Base-by-base conservation (phyloP, 2,797 vertebrate genomes). In the Pagetopsis macropterus region DNA sequence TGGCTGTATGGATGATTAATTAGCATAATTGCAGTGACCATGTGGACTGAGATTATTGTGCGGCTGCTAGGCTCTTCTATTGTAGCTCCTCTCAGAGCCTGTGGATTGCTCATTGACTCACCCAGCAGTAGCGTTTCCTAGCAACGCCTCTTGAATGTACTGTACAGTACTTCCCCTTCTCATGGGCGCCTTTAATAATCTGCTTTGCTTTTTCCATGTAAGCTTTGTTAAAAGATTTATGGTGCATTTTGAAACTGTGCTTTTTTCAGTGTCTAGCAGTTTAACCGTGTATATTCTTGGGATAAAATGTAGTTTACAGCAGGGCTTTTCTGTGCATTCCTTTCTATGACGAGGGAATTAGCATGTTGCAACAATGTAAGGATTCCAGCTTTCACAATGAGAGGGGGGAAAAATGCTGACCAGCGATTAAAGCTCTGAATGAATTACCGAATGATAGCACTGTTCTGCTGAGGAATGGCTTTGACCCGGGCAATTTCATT, bases 51-150 rank as follows among this genome's bases (percentile, higher is more conserved):
- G 85, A 89, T 88, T 86, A 89, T 89, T 88, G 88, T 90, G 54
- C 48, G 78, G 83, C 76, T 85, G 78, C 78, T 86, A 60, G 80
- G 87, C 88, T 90, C 57, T 92, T 93, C 78, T 86, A 88, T 88
- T 93, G 87, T 87, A 82, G 88, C 88, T 89, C 70, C 83, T 81
- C 85, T 76, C 68, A 84, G 86, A 92, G 91, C 88, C 88, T 84
- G 84, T 77, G 84, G 85, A 90, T 92, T 85, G 88, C 84, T 93
- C 87, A 80, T 92, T 90, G 89, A 92, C 90, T 94, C 86, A 87
- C 81, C 79, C 90, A 87, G 91, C 83, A 90, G 88, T 92, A 90
- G 91, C 75, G 94, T 94, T 94, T 93, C 93, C 93, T 95, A 94
- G 91, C 92, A 95, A 94, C 92, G 82, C 86, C 89, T 85, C 90